Conservation (phyloP, 2,888 invertebrate genomes). For the Callosobruchus maculatus region DNA sequence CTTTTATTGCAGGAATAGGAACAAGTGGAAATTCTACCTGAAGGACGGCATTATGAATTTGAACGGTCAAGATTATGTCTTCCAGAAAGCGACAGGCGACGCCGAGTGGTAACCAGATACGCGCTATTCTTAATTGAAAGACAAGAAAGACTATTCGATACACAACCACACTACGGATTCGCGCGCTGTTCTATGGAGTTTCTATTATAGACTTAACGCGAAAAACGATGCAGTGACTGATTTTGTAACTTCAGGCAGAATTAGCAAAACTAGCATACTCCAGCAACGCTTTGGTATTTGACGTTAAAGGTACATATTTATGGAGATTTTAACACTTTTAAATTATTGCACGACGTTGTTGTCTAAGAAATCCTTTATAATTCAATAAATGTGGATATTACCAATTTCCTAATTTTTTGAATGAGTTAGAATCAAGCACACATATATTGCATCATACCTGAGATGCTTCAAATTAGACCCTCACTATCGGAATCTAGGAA, state of each 20-base stretch:
- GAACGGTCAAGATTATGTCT: slow-evolving; percentile 96
- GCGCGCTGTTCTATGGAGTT: background rate
- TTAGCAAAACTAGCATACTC: background rate
- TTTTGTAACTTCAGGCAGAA: background rate
- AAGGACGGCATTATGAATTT: slow-evolving; percentile 99
- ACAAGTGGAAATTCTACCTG: slow-evolving; percentile 98
- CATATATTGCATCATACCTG: too few species aligned
- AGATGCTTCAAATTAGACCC: too few species aligned
- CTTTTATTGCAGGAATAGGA: slow-evolving; percentile 74
- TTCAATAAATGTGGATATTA: too few species aligned
- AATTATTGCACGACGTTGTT: too few species aligned
- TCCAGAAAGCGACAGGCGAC: slow-evolving; percentile 98
- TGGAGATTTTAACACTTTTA: too few species aligned
- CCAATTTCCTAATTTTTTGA: too few species aligned
- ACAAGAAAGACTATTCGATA: background rate
- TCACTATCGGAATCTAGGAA: too few species aligned
- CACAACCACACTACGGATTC: background rate
- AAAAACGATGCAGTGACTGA: background rate
- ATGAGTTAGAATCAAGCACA: too few species aligned
- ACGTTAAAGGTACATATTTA: background rate
- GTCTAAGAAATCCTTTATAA: too few species aligned
- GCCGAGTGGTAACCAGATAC: slow-evolving; percentile 86
- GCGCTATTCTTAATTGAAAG: background rate
- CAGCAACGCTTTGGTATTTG: background rate
- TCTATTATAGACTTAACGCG: background rate